Evolutionary conservation across 92 coral and sea anemone genomes (phyloP).

Genomic region (Bergia puertoricense): DNA sequence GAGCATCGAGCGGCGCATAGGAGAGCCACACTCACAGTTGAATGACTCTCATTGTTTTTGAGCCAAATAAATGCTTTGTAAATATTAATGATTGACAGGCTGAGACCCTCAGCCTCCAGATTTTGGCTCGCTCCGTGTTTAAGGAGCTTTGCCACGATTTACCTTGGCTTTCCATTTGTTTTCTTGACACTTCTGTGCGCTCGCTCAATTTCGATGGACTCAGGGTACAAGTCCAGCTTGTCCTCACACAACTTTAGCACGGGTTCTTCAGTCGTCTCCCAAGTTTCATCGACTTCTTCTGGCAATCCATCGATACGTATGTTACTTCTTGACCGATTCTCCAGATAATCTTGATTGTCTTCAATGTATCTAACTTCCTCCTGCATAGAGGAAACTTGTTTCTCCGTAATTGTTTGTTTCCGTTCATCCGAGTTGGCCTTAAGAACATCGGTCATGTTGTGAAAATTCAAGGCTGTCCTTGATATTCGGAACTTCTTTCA

Average conservation of each 20-base stretch:
- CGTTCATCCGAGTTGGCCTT: neutral
- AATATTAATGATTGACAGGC: neutral
- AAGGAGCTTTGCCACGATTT: neutral
- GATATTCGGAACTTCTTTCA: neutral
- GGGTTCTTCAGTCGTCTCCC: neutral
- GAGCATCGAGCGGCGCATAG: too few species aligned
- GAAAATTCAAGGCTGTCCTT: neutral
- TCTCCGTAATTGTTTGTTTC: neutral
- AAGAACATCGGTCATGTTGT: neutral
- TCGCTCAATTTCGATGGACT: slow-evolving; percentile 1
- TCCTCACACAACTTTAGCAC: too few species aligned
- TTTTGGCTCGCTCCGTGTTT: neutral
- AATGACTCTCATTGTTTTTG: too few species aligned
- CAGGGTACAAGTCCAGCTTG: neutral
- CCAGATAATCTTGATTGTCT: neutral
- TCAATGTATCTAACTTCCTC: neutral
- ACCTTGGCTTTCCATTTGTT: neutral
- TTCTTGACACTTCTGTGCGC: neutral
- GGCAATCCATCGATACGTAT: slow-evolving; percentile 4
- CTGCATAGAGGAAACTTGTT: neutral
- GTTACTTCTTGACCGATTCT: neutral
- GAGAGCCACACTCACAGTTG: too few species aligned
- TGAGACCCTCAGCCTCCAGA: neutral
- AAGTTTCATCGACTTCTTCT: neutral
- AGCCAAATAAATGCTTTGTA: too few species aligned